Percentiles rank a stretch among this genome's conserved stretches.
Evolutionary conservation across 2,888 invertebrate species (phyloP).

Genomic region (Torymus texanus): DNA sequence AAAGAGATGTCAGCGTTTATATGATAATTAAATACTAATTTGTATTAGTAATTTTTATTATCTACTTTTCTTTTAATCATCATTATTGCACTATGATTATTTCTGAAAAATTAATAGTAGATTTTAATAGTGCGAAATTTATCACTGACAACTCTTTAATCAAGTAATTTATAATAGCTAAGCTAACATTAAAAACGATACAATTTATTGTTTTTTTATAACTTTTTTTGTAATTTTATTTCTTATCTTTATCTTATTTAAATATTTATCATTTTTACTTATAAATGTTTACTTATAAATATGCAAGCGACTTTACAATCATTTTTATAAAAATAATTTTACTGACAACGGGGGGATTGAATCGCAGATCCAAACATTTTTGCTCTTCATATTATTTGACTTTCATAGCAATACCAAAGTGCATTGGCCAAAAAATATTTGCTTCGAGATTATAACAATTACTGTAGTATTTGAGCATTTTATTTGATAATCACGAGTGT

Average conservation of each 20-base stretch:
- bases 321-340: slow-evolving; percentile 23
- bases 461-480: slow-evolving; percentile 37
- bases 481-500: slow-evolving; percentile 46
- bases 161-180: too few relatives aligned
- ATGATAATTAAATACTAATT: too few relatives aligned
- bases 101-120: too few relatives aligned
- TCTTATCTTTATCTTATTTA: slow-evolving; percentile 15
- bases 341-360: neutral
- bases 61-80: too few relatives aligned
- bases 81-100: too few relatives aligned
- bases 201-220: neutral
- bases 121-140: too few relatives aligned
- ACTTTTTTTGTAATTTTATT: neutral
- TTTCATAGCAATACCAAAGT: slow-evolving; percentile 59
- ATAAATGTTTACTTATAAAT: slow-evolving; percentile 7
- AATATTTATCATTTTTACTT: slow-evolving; percentile 33
- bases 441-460: slow-evolving; percentile 19
- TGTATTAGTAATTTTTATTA: too few relatives aligned
- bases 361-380: slow-evolving; percentile 11
- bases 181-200: neutral
- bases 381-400: slow-evolving; percentile 22
- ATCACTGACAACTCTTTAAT: too few relatives aligned
- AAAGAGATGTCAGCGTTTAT: too few relatives aligned
- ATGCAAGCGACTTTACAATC: slow-evolving; percentile 19
- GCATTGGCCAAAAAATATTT: slow-evolving; percentile 59